Evolutionary conservation across 2,113 vertebrate genomes (phyloP).

Genomic region (Formicarius rufipectus): DNA sequence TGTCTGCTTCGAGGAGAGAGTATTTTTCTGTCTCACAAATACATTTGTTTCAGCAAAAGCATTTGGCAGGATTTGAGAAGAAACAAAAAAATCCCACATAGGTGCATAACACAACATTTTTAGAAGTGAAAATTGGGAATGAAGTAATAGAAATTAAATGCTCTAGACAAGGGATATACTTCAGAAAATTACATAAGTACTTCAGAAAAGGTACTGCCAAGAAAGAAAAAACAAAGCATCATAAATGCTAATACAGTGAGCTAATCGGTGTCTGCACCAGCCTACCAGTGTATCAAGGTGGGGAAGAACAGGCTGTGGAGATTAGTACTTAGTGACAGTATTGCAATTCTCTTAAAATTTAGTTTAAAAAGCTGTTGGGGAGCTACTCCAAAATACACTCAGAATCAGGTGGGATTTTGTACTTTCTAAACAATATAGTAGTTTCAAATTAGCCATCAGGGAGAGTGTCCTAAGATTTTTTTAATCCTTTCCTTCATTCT

Average conservation of each 20-base stretch:
- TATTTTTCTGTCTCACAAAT: neutral
- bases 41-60: neutral
- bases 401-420: neutral
- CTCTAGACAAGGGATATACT: neutral
- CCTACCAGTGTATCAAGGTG: neutral
- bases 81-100: neutral
- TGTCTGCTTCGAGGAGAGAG: constrained; percentile 7
- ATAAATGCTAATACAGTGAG: neutral
- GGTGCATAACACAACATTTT: neutral
- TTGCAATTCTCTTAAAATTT: constrained; percentile 19
- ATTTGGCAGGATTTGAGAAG: neutral
- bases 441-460: neutral
- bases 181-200: constrained; percentile 1
- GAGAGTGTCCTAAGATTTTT: neutral
- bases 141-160: neutral
- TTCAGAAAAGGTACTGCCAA: neutral
- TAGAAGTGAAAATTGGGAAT: neutral
- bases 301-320: neutral
- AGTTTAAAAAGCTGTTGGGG: neutral
- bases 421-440: neutral
- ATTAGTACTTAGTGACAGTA: neutral
- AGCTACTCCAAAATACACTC: neutral
- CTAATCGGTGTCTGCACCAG: constrained; percentile 8
- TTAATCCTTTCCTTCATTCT: neutral
- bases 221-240: constrained; percentile 24